Conservation (phyloP, 2,797 vertebrate species). For the Myoxocephalus aenaeus region DNA sequence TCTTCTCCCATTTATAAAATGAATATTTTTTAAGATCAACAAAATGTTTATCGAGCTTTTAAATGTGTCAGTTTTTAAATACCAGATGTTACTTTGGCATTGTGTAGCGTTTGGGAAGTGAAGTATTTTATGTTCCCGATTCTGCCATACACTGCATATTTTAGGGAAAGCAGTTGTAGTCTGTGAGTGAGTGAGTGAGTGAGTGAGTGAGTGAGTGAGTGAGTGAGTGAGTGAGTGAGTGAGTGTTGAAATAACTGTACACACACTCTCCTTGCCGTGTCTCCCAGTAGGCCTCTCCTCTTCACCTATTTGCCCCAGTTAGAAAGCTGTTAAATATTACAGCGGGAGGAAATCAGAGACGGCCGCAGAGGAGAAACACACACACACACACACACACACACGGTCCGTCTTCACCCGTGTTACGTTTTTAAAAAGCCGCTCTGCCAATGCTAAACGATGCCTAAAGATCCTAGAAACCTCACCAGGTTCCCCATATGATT, state of each 20-base stretch:
- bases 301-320: conserved; percentile 57
- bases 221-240: background rate
- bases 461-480: conserved; percentile 3
- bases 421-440: background rate
- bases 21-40: background rate
- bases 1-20: background rate
- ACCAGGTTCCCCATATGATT: background rate
- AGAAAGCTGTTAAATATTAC: conserved; percentile 67
- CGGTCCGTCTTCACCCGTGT: background rate
- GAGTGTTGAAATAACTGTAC: background rate
- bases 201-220: background rate
- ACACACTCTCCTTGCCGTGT: background rate
- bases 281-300: conserved; percentile 22
- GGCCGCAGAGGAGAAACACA: conserved; percentile 11
- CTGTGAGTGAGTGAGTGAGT: background rate
- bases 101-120: background rate
- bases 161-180: background rate
- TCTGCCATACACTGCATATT: background rate
- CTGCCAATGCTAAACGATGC: background rate
- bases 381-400: background rate
- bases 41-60: background rate
- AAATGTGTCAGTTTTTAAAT: background rate
- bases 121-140: background rate
- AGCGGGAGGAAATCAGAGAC: conserved; percentile 68
- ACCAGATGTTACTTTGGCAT: background rate